Percentiles rank a stretch among this genome's conserved stretches.
These are phyloP conservation scores for Valencia hispanica DNA, from an alignment of 2,797 vertebrate genomes.

Conservation along the genomic window DNA sequence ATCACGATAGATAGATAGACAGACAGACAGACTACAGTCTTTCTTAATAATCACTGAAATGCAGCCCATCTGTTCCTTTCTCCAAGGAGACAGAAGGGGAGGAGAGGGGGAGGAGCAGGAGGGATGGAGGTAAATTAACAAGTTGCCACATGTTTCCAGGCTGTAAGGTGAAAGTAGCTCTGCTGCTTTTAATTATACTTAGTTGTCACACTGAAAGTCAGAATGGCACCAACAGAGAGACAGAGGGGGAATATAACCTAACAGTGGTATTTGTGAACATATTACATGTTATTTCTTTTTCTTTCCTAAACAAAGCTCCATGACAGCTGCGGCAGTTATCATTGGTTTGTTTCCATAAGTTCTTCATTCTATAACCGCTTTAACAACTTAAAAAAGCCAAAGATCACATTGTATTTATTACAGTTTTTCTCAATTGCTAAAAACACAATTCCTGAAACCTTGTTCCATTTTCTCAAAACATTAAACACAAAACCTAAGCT, in stretches of 20 bases:
- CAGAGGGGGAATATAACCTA: neutral
- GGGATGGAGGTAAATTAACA: constrained; percentile 64
- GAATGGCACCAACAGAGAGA: constrained; percentile 5
- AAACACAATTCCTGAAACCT: no score
- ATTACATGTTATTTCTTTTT: neutral
- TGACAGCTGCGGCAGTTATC: neutral
- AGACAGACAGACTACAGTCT: neutral
- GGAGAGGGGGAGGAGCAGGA: constrained; percentile 8
- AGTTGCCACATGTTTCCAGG: constrained; percentile 77
- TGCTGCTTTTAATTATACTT: constrained; percentile 68
- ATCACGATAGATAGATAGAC: no score
- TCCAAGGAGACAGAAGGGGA: constrained; percentile 32
- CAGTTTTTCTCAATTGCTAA: no score
- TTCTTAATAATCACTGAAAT: constrained; percentile 1
- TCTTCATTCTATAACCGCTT: neutral
- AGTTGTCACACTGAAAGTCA: constrained; percentile 22
- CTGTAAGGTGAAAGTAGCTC: constrained; percentile 46
- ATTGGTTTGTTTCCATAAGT: neutral
- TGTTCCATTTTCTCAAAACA: no score
- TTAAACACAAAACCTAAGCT: no score
- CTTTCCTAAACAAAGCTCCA: neutral
- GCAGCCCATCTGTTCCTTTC: constrained; percentile 61
- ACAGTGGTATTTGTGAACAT: neutral
- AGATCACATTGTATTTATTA: neutral
- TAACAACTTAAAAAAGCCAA: neutral